These are phyloP conservation scores for Boloria selene DNA, from an alignment of 2,888 invertebrate species.

Conservation along the genomic window DNA sequence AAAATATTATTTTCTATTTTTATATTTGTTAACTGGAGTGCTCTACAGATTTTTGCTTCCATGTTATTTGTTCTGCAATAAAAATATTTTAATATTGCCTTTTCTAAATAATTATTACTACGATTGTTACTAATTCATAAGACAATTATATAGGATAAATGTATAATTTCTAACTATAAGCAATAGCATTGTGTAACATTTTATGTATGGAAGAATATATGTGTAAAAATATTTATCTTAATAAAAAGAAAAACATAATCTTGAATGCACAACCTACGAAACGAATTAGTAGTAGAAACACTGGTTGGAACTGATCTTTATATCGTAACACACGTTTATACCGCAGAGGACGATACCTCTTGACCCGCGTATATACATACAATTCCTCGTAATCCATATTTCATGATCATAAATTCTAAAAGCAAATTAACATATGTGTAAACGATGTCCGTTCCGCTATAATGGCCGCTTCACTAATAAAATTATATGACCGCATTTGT, in stretches of 20 bases:
- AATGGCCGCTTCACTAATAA: conserved; percentile 52
- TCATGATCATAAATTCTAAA: conserved; percentile 27
- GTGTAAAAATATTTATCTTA: too few species aligned
- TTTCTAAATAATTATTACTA: too few species aligned
- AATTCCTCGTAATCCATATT: conserved; percentile 25
- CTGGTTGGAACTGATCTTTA: background rate
- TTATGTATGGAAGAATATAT: too few species aligned
- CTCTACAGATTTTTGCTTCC: background rate
- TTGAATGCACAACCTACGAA: too few species aligned
- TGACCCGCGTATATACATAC: conserved; percentile 4
- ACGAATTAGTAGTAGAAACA: too few species aligned
- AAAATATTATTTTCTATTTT: conserved; percentile 7
- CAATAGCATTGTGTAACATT: too few species aligned
- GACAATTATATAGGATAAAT: too few species aligned
- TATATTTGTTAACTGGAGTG: background rate
- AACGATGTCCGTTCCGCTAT: conserved; percentile 25
- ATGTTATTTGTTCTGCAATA: too few species aligned
- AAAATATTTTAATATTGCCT: too few species aligned
- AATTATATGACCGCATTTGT: conserved; percentile 66
- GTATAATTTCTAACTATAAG: too few species aligned
- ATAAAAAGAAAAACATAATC: too few species aligned
- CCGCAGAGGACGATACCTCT: conserved; percentile 7
- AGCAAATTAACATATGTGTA: conserved; percentile 28
- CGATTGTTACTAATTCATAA: too few species aligned
- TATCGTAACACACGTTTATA: background rate